These are phyloP conservation scores for Macrosiphum euphorbiae DNA, from an alignment of 2,888 invertebrate species.

Conservation along the genomic window DNA sequence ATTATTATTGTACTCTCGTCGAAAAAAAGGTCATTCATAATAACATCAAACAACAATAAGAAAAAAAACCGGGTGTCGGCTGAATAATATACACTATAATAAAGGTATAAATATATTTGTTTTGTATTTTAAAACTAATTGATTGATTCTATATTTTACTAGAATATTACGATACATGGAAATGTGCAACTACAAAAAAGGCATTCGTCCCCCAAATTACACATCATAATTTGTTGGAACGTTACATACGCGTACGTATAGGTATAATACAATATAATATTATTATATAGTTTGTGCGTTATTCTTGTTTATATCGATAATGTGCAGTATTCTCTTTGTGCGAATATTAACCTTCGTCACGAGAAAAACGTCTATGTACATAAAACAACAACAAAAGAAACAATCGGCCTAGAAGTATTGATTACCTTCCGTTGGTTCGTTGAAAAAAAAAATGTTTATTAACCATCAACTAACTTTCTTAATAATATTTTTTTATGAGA, in stretches of 20 bases:
- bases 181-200: neutral
- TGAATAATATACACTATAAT: neutral
- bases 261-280: neutral
- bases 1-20: neutral
- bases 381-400: neutral
- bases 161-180: neutral
- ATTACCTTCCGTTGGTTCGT: neutral
- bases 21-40: neutral
- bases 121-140: neutral
- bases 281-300: neutral
- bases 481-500: constrained; percentile 43
- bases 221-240: neutral
- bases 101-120: neutral
- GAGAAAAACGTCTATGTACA: neutral
- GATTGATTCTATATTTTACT: neutral
- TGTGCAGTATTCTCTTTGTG: neutral
- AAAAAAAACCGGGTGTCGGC: neutral
- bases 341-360: neutral
- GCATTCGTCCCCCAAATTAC: constrained; percentile 8
- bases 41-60: neutral
- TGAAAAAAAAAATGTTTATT: constrained; percentile 22
- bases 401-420: constrained; percentile 24
- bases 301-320: neutral
- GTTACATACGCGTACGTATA: neutral
- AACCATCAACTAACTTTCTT: constrained; percentile 42